Evolutionary conservation across 1,140 invertebrate species (phyloP).

Genomic region (Calosoma granatense): DNA sequence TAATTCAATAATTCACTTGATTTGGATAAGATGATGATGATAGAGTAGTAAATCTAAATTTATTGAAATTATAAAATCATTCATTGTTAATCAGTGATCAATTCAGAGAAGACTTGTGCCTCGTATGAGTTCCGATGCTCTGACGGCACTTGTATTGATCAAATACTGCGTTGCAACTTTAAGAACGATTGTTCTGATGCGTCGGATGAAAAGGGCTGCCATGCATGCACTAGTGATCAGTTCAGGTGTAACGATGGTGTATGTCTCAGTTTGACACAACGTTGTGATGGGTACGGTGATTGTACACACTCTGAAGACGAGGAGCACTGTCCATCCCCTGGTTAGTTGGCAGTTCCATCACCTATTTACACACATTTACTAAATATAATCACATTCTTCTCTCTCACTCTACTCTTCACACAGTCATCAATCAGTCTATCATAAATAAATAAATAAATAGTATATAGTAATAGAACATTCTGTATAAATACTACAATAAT

Average conservation of each 20-base stretch:
- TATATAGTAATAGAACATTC: too few relatives aligned
- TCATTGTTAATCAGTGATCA: not conserved
- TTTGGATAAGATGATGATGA: too few relatives aligned
- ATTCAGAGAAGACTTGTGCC: conserved; percentile 13
- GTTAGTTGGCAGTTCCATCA: conserved; percentile 1
- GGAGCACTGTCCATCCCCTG: conserved; percentile 34
- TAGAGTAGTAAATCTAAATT: too few relatives aligned
- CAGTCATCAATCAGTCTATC: too few relatives aligned
- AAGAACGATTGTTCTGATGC: conserved; percentile 53
- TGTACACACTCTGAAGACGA: conserved; percentile 54
- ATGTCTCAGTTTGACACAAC: conserved; percentile 49
- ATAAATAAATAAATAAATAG: too few relatives aligned
- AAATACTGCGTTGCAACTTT: conserved; percentile 42
- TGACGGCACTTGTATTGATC: conserved; percentile 45
- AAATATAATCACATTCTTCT: too few relatives aligned
- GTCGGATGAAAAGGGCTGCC: conserved; percentile 52
- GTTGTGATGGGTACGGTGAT: conserved; percentile 51
- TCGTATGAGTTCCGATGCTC: conserved; percentile 44
- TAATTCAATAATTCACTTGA: too few relatives aligned
- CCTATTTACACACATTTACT: too few relatives aligned
- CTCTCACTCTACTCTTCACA: too few relatives aligned
- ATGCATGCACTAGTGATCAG: conserved; percentile 35
- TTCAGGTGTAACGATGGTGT: conserved; percentile 47
- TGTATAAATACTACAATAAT: too few relatives aligned
- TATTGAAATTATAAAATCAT: not conserved